Conservation (phyloP, 2,113 vertebrate species). For the Cyanoramphus novaezelandiae region DNA sequence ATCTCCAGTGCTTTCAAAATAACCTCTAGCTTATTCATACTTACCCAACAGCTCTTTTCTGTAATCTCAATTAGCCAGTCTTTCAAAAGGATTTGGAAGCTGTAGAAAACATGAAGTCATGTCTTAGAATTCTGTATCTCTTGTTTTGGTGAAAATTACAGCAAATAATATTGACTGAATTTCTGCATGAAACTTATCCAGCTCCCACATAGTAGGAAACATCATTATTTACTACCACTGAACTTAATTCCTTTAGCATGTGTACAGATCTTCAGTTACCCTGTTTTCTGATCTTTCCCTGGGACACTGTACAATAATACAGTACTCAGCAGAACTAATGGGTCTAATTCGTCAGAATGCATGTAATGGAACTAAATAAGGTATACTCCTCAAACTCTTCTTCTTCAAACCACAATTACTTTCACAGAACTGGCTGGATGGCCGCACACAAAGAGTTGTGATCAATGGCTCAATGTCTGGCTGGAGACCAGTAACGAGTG, state of each 20-base stretch:
- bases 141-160: background rate
- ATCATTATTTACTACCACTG: background rate
- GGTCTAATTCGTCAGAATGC: background rate
- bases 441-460: too few relatives aligned
- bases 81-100: background rate
- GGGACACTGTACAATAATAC: background rate
- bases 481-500: too few relatives aligned
- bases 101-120: background rate
- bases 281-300: background rate
- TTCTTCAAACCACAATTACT: background rate
- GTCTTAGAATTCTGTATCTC: background rate
- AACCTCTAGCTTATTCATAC: background rate
- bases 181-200: background rate
- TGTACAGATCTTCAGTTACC: background rate
- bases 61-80: background rate
- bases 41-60: background rate
- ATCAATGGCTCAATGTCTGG: too few relatives aligned
- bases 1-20: background rate
- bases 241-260: background rate
- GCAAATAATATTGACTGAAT: background rate
- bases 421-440: background rate
- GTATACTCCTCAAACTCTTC: background rate
- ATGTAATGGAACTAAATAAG: background rate
- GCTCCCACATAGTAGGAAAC: background rate
- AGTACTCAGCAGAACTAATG: background rate